Evolutionary conservation across 1,140 invertebrate genomes (phyloP).

Genomic region (Daktulosphaira vitifoliae): DNA sequence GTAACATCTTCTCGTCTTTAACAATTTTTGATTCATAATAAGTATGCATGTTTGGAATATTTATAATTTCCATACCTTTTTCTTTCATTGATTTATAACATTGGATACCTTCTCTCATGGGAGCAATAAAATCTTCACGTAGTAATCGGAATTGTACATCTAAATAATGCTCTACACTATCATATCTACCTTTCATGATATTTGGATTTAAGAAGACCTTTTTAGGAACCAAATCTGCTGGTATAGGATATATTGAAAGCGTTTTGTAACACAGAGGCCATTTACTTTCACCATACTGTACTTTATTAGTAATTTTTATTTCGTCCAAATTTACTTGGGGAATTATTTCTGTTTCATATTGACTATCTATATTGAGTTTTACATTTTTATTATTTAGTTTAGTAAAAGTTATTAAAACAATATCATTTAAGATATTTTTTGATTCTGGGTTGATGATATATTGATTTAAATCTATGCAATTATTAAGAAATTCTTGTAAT

Average conservation of each 20-base stretch:
- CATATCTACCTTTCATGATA: slow-evolving; percentile 45
- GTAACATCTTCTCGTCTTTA: too few species aligned
- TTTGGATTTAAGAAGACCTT: slow-evolving; percentile 44
- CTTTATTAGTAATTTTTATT: neutral
- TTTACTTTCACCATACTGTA: neutral
- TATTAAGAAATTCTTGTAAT: slow-evolving; percentile 7
- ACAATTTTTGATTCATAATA: neutral
- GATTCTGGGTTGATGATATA: neutral
- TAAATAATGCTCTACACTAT: slow-evolving; percentile 48
- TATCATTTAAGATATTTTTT: neutral
- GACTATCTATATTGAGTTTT: too few species aligned
- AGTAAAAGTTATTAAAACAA: neutral
- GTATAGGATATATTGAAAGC: slow-evolving; percentile 15
- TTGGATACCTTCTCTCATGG: slow-evolving; percentile 36
- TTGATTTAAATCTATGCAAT: neutral
- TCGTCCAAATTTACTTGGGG: neutral
- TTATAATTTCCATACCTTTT: neutral
- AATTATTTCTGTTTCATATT: neutral
- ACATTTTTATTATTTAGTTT: too few species aligned
- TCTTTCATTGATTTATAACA: neutral
- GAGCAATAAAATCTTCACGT: slow-evolving; percentile 46
- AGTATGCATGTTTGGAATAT: slow-evolving; percentile 1
- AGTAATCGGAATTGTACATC: slow-evolving; percentile 52
- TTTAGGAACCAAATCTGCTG: neutral
- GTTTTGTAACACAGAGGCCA: neutral